These are phyloP conservation scores for Caenorhabditis japonica DNA, from an alignment of 2,888 invertebrate species.

Conservation along the genomic window DNA sequence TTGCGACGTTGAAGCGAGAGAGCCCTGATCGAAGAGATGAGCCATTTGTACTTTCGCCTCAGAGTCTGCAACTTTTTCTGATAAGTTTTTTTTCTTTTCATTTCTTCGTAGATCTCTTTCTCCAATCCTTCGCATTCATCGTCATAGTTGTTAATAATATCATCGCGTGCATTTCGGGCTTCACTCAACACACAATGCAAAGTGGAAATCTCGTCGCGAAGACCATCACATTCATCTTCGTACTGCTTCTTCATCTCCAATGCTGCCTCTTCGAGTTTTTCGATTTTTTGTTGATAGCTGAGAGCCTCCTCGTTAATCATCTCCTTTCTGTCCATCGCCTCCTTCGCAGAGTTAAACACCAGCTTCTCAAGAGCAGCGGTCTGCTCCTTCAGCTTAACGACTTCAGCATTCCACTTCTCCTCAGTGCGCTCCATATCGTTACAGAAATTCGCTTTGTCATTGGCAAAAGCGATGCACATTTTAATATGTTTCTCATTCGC, in stretches of 20 bases:
- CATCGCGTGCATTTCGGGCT: neutral
- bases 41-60: conserved; percentile 3
- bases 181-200: neutral
- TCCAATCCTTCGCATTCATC: conserved; percentile 9
- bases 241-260: neutral
- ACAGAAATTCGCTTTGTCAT: conserved; percentile 36
- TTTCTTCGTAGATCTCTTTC: conserved; percentile 3
- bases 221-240: too few species aligned
- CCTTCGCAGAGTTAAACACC: conserved; percentile 1
- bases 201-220: too few species aligned
- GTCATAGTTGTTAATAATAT: conserved; percentile 9
- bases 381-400: conserved; percentile 1
- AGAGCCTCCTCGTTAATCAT: neutral
- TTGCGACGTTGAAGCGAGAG: neutral
- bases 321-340: neutral
- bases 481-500: conserved; percentile 15
- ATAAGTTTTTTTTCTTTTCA: neutral
- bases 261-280: neutral
- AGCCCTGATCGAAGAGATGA: conserved; percentile 4
- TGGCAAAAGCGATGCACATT: conserved; percentile 13
- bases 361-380: neutral
- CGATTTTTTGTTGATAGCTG: neutral
- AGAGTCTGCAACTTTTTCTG: conserved; percentile 6
- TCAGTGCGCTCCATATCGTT: conserved; percentile 29
- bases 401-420: conserved; percentile 24